Evolutionary conservation across 2,113 vertebrate species (phyloP), one percentile per base, ranked within the genome.

Genomic region (Capra hircus): DNA sequence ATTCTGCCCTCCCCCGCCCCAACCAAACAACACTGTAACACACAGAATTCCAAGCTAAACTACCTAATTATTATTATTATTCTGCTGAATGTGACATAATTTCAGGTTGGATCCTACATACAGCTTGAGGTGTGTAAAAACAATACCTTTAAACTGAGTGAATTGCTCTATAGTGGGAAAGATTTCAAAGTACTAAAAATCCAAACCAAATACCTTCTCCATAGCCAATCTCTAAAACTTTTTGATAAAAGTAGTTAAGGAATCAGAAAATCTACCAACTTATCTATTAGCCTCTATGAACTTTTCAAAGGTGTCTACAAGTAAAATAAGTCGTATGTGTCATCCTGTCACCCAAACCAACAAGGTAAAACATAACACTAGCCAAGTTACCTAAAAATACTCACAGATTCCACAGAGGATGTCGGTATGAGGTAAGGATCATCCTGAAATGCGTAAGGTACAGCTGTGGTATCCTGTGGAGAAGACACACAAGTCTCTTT

Each of bases 401-500:
- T 98, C 98, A 99, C 99, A 98, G 98, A 98, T 96, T 99, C 99
- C 33, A 84, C 0, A 60, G 97, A 86, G 4, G 98, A 99, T 98
- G 98, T 98, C 59, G 99, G 99, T 28, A 98, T 97, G 91, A 99
- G 99, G 91, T 98, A 99, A 50, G 99, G 98, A 91, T 99, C 99
- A 98, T 99, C 99, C 50, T 99, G 99, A 98, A 99, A 99, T 40
- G 97, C 96, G 27, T 99, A 99, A 78, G 99, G 98, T 87, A 97
- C 98, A 71, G 99, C 99, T 96, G 99, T 99, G 27, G 99, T 98
- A 95, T 99, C 99, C 99, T 99, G 97, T 2, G 86, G 85, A 48
- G 91, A 98, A 84, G 92, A 96, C 74, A 97, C 0, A 64, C 77
- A 97, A 45, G 52, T 81, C 50, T 64, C 48, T 96, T 94, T 6